Conservation (phyloP, 2,113 vertebrate genomes). For the Psittacus erithacus region DNA sequence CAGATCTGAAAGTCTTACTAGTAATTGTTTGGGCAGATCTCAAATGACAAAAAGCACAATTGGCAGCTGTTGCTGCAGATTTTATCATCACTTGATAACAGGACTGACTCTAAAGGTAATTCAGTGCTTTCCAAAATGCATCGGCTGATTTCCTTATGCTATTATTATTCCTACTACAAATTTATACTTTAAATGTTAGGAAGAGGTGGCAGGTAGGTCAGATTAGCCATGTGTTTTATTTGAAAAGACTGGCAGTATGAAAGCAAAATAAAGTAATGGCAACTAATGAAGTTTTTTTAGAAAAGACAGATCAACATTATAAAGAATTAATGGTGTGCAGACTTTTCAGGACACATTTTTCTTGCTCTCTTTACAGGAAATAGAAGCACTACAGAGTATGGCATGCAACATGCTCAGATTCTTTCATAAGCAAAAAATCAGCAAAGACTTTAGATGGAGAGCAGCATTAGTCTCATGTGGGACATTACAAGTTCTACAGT, state of each 20-base stretch:
- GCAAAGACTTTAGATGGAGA: slow-evolving; percentile 25
- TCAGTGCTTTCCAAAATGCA: neutral
- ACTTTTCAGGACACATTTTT: neutral
- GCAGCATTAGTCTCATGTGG: slow-evolving; percentile 28
- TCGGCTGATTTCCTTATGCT: neutral
- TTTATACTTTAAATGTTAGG: neutral
- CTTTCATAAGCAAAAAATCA: neutral
- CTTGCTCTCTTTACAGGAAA: slow-evolving; percentile 40
- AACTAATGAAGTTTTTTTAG: neutral
- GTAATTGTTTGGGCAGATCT: neutral
- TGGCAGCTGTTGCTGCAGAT: neutral
- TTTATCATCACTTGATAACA: neutral
- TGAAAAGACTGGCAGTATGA: neutral
- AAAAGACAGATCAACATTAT: neutral
- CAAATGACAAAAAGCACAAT: neutral
- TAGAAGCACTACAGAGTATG: slow-evolving; percentile 42
- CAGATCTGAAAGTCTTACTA: neutral
- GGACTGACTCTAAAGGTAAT: neutral
- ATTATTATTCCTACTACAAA: neutral
- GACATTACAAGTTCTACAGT: slow-evolving; percentile 41
- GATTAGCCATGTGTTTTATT: neutral
- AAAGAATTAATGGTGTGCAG: neutral
- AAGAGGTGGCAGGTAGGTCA: neutral
- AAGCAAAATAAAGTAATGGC: neutral
- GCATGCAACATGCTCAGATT: slow-evolving; percentile 54